phyloP scores from a whole-genome alignment of 2,113 vertebrate genomes.

The Pteruthius melanotis region DNA sequence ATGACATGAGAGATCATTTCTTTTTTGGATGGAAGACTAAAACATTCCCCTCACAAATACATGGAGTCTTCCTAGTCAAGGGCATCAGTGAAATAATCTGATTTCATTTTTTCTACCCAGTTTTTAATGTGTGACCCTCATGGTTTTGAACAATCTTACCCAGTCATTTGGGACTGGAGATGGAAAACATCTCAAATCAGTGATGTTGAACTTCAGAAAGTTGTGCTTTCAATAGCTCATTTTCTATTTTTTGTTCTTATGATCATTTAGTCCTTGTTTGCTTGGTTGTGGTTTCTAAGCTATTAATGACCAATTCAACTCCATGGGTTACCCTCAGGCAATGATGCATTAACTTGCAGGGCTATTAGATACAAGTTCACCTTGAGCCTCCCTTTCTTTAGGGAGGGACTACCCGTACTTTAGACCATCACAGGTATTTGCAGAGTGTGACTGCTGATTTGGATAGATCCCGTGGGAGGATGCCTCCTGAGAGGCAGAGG shows the following conservation, averaged over 20 bases:
- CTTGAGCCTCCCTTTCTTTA: background rate
- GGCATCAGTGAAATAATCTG: background rate
- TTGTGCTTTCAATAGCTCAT: background rate
- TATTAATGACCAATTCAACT: background rate
- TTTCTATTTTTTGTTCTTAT: background rate
- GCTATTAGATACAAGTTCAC: background rate
- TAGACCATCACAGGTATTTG: background rate
- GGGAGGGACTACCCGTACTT: background rate
- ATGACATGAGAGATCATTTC: background rate
- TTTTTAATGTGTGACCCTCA: background rate
- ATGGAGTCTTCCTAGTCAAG: background rate
- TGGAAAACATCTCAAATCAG: background rate
- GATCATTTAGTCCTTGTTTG: background rate
- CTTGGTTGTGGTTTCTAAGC: background rate
- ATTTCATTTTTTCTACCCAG: background rate
- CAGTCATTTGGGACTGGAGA: background rate
- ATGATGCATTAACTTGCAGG: background rate
- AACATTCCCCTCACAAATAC: background rate
- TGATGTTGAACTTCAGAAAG: background rate
- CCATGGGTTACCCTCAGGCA: background rate
- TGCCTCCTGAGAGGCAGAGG: background rate
- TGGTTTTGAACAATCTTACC: background rate
- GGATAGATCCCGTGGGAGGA: background rate
- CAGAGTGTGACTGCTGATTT: background rate
- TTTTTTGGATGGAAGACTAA: conserved; percentile 5